Base-by-base conservation (phyloP, 1,140 invertebrate genomes). In the Andrena cerasifolii region DNA sequence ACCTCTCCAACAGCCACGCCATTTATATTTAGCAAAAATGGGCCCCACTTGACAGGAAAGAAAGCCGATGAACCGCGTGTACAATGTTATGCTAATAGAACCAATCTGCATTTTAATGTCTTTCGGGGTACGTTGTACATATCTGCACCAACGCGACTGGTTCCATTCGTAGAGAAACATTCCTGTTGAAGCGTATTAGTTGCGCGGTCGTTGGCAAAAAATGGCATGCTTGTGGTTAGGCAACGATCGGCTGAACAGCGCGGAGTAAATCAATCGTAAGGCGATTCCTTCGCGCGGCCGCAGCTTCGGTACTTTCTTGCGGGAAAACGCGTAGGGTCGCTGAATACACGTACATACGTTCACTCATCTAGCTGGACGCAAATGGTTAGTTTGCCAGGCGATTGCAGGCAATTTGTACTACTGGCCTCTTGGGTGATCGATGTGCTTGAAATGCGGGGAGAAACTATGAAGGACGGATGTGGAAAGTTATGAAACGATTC, bases 191-290 rank as follows among this genome's bases (percentile, higher is more conserved):
- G 16, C 12, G 5, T 43, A 51, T 66, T 49, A 3, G 51, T 56
- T n/a, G 18, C 2, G 14, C 14, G 6, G 14, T 26, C 10, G 3
- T 1, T 21, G 10, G 21, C 3, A 40, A 14, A 28, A 28, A 43
- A n/a, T 33, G 21, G 4, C 26, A 3, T 10, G 56, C 18, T n/a
- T 18, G 12, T 43, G 12, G 2, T 56, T 70, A 8, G n/a, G 24
- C 24, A 68, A 68, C 4, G 16, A 26, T 18, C 18, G 10, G 1
- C 24, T 21, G 18, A 10, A n/a, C 26, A 28, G 10, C n/a, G 28
- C 3, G 1, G n/a, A 0, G 18, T 70, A 70, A 70, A 70, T 70
- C 26, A 58, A 58, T 70, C 56, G 36, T 36, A 59, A 59, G 6
- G 40, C 6, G 16, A 47, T 47, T 47, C 24, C 26, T 26, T 62